Evolutionary conservation across 2,888 invertebrate species (phyloP).

Genomic region (Volucella bombylans): DNA sequence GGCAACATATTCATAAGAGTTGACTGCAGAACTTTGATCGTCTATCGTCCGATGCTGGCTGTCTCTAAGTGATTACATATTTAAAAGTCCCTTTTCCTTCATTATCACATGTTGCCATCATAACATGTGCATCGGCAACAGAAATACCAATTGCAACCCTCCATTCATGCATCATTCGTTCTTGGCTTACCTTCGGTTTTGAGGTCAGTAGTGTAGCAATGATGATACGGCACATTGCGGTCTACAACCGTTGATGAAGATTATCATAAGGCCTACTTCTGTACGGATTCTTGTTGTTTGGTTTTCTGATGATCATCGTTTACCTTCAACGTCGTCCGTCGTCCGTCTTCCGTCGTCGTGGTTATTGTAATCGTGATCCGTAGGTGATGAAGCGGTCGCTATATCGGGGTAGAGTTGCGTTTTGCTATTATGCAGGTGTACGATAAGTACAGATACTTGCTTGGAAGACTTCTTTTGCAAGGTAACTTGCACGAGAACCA

Average conservation of each 20-base stretch:
- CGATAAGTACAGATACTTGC: conserved; percentile 26
- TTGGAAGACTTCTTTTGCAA: conserved; percentile 26
- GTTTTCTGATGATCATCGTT: conserved; percentile 8
- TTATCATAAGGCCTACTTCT: conserved; percentile 31
- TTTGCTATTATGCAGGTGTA: conserved; percentile 63
- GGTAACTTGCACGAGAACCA: conserved; percentile 44
- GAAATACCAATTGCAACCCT: conserved; percentile 18
- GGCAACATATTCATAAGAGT: no score
- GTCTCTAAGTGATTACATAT: conserved; percentile 14
- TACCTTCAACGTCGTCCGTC: neutral
- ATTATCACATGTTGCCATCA: conserved; percentile 7
- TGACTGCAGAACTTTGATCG: neutral
- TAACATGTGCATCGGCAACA: conserved; percentile 7
- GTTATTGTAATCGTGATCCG: conserved; percentile 45
- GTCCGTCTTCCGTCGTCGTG: conserved; percentile 7
- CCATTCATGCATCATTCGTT: conserved; percentile 57
- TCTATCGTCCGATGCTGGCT: neutral
- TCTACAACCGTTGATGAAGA: conserved; percentile 54
- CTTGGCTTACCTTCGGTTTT: conserved; percentile 68
- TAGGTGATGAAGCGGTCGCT: conserved; percentile 63
- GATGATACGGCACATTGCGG: conserved; percentile 57
- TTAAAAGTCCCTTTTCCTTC: conserved; percentile 45
- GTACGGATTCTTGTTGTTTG: conserved; percentile 5
- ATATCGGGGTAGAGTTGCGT: conserved; percentile 57
- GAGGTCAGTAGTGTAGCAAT: conserved; percentile 68